Evolutionary conservation across 2,797 vertebrate genomes (phyloP), one percentile per base, ranked within the genome.

Genomic region (Myotis pilosus): DNA sequence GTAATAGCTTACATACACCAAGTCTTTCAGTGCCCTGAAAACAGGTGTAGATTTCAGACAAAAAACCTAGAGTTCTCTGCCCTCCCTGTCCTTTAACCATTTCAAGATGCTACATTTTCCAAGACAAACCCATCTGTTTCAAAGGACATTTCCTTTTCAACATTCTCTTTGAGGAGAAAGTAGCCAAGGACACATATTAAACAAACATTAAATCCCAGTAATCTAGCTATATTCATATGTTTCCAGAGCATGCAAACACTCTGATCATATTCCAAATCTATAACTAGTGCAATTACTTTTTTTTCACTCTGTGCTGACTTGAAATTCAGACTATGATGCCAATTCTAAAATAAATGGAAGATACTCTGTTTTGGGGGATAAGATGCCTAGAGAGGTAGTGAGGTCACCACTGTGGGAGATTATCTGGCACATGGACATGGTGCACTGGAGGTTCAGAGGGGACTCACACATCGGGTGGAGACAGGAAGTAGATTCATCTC

Each of bases 151-250:
- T 82, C 84, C 68, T 90, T 96, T 95, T 80, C 95, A 88, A 86
- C 36, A 80, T 89, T 92, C 68, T 53, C 57, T 84, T 85, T 92
- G 33, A 95, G 25, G 36, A 95, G 60, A 92, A 93, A 82, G 47
- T 83, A 96, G 36, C 49, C 57, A 94, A 92, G 51, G 10, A 55
- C 66, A 89, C 87, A 74, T 51, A 89, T 76, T 80, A 87, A 66
- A 94, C 64, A 95, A 97, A 92, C 69, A 95, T 93, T 87, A 93
- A 88, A 81, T 41, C 25, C 95, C 64, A 69, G 79, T 95, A 87
- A 85, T 11, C 85, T 96, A 64, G 47, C 9, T 92, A 0, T 75
- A 92, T 57, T 84, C 62, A 75, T 53, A 72, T 84, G 62, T 85
- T 94, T 91, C 62, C 64, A 69, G 79, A 75, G 3, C 38, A 76